phyloP scores from a whole-genome alignment of 2,888 invertebrate genomes.

The Drosophila quinaria region DNA sequence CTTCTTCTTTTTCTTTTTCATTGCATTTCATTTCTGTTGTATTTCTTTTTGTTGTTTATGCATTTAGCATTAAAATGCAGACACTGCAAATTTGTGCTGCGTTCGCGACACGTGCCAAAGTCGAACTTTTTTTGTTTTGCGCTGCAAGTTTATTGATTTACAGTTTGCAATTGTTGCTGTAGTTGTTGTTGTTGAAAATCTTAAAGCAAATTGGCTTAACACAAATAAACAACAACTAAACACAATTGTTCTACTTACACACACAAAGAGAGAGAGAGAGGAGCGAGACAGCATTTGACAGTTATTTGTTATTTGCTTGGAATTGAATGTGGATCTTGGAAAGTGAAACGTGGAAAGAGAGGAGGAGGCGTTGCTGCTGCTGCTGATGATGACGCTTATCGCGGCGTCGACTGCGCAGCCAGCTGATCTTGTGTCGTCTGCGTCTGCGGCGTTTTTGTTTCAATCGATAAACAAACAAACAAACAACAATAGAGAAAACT shows the following conservation, averaged over 20 bases:
- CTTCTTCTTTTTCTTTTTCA: not conserved
- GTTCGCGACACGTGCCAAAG: slow-evolving; percentile 57
- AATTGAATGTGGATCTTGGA: slow-evolving; percentile 25
- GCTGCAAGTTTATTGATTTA: slow-evolving; percentile 57
- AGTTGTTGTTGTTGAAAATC: slow-evolving; percentile 32
- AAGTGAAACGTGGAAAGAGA: slow-evolving; percentile 24
- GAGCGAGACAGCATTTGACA: not conserved
- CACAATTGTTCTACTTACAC: slow-evolving; percentile 22
- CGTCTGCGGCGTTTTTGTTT: slow-evolving; percentile 50
- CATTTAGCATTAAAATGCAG: slow-evolving; percentile 25
- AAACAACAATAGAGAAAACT: slow-evolving; percentile 18
- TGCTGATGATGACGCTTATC: slow-evolving; percentile 33
- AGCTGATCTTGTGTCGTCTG: slow-evolving; percentile 59
- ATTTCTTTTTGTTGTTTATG: slow-evolving; percentile 23
- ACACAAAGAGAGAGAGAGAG: not conserved
- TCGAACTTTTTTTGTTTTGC: slow-evolving; percentile 17
- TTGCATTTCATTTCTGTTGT: slow-evolving; percentile 2
- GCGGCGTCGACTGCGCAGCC: slow-evolving; percentile 18
- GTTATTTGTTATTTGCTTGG: slow-evolving; percentile 38
- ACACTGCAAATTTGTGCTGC: slow-evolving; percentile 41
- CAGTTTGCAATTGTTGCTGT: slow-evolving; percentile 24
- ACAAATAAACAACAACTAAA: slow-evolving; percentile 56
- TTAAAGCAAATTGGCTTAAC: slow-evolving; percentile 70
- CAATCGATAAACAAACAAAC: slow-evolving; percentile 68
- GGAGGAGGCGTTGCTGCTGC: slow-evolving; percentile 14